Evolutionary conservation across 2,797 vertebrate genomes (phyloP).

Genomic region (Sebastes minor): DNA sequence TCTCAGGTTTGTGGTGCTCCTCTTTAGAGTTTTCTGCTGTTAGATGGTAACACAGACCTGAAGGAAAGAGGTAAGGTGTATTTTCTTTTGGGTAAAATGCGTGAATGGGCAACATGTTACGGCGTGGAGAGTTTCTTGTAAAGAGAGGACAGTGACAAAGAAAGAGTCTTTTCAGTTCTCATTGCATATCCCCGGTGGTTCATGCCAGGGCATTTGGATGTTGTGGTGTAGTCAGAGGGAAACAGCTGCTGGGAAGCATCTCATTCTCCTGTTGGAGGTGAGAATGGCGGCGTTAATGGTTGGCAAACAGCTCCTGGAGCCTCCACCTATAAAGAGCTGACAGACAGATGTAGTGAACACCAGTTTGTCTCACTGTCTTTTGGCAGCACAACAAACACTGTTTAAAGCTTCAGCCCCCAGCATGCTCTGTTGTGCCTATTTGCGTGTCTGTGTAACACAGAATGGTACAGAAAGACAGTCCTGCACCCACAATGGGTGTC

Average conservation of each 20-base stretch:
- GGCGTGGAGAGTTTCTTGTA: not conserved
- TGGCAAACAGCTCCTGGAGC: not conserved
- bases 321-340: not conserved
- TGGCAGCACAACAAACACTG: not conserved
- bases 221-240: constrained; percentile 9
- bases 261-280: constrained; percentile 14
- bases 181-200: constrained; percentile 1
- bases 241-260: constrained; percentile 27
- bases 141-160: not conserved
- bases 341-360: not conserved
- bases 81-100: not conserved
- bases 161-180: not conserved
- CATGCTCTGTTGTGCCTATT: not conserved
- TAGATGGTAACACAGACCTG: constrained; percentile 80
- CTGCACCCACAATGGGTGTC: constrained; percentile 25
- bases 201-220: constrained; percentile 21
- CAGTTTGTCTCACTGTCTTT: not conserved
- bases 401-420: not conserved
- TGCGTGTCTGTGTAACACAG: constrained; percentile 8
- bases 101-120: not conserved
- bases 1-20: constrained; percentile 72
- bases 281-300: constrained; percentile 6
- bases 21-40: constrained; percentile 78
- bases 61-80: constrained; percentile 76
- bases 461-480: constrained; percentile 34